Percentiles rank a stretch among this genome's conserved stretches.
phyloP scores from a whole-genome alignment of 2,797 vertebrate species.

The Dryobates pubescens region DNA sequence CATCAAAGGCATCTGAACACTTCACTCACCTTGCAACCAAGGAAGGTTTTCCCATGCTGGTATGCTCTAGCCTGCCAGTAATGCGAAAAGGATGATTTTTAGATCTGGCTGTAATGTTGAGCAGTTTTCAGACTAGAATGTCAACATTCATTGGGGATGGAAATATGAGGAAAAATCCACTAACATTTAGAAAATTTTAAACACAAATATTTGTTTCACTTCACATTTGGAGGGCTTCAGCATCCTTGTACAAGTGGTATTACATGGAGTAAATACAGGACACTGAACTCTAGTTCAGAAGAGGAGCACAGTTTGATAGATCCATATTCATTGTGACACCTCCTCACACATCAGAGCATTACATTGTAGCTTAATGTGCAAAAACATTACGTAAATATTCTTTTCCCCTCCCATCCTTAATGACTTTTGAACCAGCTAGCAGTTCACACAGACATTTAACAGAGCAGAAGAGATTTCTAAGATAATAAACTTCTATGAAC shows the following conservation, averaged over 20 bases:
- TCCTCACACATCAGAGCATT: neutral
- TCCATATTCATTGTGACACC: neutral
- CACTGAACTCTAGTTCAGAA: neutral
- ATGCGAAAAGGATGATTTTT: slow-evolving; percentile 49
- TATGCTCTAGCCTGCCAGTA: neutral
- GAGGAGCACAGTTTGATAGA: neutral
- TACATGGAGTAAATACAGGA: neutral
- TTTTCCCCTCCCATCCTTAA: neutral
- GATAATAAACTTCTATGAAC: neutral
- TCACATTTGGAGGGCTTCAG: neutral
- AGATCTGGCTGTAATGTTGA: slow-evolving; percentile 18
- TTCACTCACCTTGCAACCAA: neutral
- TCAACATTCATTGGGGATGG: neutral
- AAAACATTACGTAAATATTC: neutral
- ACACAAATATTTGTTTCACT: neutral
- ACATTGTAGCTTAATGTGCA: neutral
- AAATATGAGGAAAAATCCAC: neutral
- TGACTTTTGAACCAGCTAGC: neutral
- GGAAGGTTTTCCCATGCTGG: neutral
- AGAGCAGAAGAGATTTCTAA: neutral
- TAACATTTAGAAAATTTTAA: neutral
- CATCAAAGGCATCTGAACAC: slow-evolving; percentile 15
- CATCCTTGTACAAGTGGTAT: accelerated
- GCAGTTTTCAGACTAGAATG: neutral
- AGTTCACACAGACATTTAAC: neutral